These are phyloP conservation scores for Cichlasoma orientale DNA, from an alignment of 2,797 vertebrate genomes.

Conservation along the genomic window DNA sequence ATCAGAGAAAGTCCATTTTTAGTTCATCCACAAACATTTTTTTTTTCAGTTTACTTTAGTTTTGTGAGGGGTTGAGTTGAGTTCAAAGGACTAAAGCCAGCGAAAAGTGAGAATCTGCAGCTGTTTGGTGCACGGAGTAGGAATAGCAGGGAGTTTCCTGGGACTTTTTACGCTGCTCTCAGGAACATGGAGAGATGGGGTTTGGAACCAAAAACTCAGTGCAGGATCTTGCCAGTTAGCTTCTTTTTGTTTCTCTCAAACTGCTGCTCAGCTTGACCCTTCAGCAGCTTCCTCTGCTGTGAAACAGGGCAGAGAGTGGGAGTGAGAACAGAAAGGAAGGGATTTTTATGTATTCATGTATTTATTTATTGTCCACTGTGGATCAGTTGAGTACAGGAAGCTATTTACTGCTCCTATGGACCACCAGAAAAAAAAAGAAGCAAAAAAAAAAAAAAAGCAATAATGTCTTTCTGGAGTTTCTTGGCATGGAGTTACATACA, in stretches of 20 bases:
- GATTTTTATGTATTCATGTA: conserved; percentile 15
- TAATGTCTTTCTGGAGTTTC: conserved; percentile 9
- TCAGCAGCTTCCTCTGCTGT: conserved; percentile 58
- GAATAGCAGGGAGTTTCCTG: conserved; percentile 75
- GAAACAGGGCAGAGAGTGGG: conserved; percentile 62
- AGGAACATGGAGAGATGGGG: conserved; percentile 54
- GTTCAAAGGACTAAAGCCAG: conserved; percentile 51
- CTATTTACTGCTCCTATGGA: conserved; percentile 22
- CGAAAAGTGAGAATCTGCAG: conserved; percentile 70
- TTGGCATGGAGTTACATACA: conserved; percentile 32
- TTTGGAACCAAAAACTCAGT: conserved; percentile 61
- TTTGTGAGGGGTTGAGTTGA: background rate
- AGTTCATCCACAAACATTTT: background rate
- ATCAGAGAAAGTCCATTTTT: background rate
- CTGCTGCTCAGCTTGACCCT: conserved; percentile 44
- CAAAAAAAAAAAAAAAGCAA: conserved; percentile 2
- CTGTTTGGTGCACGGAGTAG: conserved; percentile 60
- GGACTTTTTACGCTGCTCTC: conserved; percentile 53
- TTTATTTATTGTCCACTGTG: conserved; percentile 9
- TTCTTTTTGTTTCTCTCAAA: conserved; percentile 45
- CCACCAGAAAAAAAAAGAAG: conserved; percentile 5
- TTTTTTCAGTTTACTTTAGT: background rate
- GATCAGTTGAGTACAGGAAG: conserved; percentile 49
- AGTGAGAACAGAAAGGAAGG: conserved; percentile 67
- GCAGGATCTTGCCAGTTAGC: conserved; percentile 45